A percentile compares a stretch with the other conserved stretches of the same genome.
These are phyloP conservation scores for Murina feae DNA, from an alignment of 2,113 vertebrate genomes.

Conservation along the genomic window DNA sequence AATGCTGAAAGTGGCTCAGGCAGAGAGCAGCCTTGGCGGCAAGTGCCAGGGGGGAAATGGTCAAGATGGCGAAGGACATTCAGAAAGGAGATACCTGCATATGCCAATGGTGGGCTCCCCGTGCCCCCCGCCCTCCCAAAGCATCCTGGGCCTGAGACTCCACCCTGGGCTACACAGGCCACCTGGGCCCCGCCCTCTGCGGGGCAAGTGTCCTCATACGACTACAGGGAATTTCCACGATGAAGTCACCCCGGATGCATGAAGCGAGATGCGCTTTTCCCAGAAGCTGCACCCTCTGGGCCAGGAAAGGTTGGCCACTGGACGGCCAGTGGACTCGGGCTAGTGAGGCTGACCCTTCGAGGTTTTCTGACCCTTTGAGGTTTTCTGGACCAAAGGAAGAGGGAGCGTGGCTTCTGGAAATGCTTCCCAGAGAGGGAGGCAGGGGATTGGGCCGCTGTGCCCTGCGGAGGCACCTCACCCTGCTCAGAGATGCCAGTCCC, in stretches of 20 bases:
- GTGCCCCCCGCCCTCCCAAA: not conserved
- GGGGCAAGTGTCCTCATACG: not conserved
- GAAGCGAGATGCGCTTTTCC: not conserved
- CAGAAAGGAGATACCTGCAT: not conserved
- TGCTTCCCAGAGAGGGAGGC: not conserved
- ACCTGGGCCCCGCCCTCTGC: not conserved
- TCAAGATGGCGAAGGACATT: not conserved
- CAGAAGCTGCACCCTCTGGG: not conserved
- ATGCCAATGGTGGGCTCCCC: not conserved
- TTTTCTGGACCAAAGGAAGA: not conserved
- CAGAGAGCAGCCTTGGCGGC: not conserved
- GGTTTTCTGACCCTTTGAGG: not conserved
- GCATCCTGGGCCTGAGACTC: not conserved
- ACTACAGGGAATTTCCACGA: not conserved
- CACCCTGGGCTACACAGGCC: not conserved
- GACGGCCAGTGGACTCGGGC: not conserved
- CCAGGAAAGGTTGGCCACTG: not conserved
- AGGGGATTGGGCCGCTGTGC: not conserved
- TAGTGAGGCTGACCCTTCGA: not conserved
- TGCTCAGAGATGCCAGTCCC: not conserved
- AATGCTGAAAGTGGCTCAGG: not conserved
- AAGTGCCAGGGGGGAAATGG: not conserved
- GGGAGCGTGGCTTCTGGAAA: not conserved
- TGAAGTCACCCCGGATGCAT: not conserved
- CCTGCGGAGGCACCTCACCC: rapidly evolving